phyloP scores from a whole-genome alignment of 2,113 vertebrate genomes.

The Sander vitreus region DNA sequence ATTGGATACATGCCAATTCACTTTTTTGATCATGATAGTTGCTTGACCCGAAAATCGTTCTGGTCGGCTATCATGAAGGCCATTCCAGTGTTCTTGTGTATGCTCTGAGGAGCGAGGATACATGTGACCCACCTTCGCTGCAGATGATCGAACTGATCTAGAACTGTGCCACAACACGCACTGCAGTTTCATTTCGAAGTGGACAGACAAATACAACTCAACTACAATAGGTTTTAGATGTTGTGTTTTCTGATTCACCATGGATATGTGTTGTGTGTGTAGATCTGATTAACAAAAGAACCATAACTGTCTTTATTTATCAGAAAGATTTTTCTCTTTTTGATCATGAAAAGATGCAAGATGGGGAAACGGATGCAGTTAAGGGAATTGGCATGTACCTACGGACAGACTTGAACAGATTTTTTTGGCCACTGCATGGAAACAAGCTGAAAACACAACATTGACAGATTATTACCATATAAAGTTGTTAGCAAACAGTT shows the following conservation, averaged over 20 bases:
- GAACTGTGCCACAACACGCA: background rate
- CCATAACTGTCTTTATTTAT: background rate
- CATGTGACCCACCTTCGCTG: background rate
- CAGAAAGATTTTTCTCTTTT: background rate
- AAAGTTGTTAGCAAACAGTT: background rate
- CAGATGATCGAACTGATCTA: background rate
- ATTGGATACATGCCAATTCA: background rate
- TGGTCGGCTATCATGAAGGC: background rate
- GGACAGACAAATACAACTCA: background rate
- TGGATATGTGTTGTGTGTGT: background rate
- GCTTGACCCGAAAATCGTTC: background rate
- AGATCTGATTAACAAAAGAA: background rate
- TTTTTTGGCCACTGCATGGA: background rate
- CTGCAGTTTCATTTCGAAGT: background rate
- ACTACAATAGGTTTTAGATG: background rate
- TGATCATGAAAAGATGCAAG: background rate
- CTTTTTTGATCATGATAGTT: background rate
- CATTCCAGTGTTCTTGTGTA: background rate
- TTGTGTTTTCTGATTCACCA: background rate
- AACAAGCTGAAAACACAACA: background rate
- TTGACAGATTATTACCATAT: background rate
- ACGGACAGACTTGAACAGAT: background rate
- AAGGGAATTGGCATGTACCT: background rate
- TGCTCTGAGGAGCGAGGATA: background rate
- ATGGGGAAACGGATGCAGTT: background rate